Evolutionary conservation across 2,888 invertebrate genomes (phyloP).

Genomic region (Lithophane socia): DNA sequence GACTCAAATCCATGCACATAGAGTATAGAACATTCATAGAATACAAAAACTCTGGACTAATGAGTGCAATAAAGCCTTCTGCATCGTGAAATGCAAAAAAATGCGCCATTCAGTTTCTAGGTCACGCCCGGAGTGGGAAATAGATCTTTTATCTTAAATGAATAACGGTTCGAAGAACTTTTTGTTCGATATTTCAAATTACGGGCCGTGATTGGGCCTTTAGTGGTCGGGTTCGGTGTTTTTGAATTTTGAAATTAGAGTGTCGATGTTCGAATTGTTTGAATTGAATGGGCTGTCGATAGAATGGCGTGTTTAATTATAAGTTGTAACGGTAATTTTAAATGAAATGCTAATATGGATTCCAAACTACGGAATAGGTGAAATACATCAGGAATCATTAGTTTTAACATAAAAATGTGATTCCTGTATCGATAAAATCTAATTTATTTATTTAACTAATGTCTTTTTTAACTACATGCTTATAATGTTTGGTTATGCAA

Average conservation of each 20-base stretch:
- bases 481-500: not conserved
- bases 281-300: slow-evolving; percentile 5
- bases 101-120: slow-evolving; percentile 76
- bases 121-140: slow-evolving; percentile 70
- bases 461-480: not conserved
- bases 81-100: slow-evolving; percentile 76
- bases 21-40: slow-evolving; percentile 71
- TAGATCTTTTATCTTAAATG: slow-evolving; percentile 76
- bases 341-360: not conserved
- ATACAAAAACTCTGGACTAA: slow-evolving; percentile 70
- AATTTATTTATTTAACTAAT: not conserved
- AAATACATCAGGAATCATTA: not conserved
- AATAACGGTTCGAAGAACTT: slow-evolving; percentile 69
- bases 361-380: not conserved
- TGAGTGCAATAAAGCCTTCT: slow-evolving; percentile 78
- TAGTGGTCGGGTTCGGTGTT: slow-evolving; percentile 34
- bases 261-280: slow-evolving; percentile 46
- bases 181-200: slow-evolving; percentile 75
- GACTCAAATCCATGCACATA: slow-evolving; percentile 64
- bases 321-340: not conserved
- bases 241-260: slow-evolving; percentile 55
- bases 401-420: not conserved
- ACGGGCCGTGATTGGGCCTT: slow-evolving; percentile 62
- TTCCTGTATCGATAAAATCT: not conserved
- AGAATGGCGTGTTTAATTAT: slow-evolving; percentile 1